Evolutionary conservation across 2,888 invertebrate genomes (phyloP).

Genomic region (Heterodera filipjevi): DNA sequence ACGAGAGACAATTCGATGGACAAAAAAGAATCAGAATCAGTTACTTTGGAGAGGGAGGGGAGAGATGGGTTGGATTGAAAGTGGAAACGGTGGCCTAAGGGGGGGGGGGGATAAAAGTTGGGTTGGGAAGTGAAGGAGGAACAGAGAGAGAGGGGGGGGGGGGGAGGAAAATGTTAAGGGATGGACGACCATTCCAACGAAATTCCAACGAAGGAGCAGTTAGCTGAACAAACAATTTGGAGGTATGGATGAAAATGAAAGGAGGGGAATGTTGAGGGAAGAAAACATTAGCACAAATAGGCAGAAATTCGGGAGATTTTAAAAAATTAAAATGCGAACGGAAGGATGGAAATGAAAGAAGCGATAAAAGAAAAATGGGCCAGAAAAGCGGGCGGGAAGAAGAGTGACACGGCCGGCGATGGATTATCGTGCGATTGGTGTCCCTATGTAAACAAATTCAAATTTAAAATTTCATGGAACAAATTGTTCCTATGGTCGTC

Average conservation of each 20-base stretch:
- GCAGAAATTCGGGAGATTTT: not conserved
- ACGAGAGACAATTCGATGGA: not conserved
- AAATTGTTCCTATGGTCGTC: not conserved
- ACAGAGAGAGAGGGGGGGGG: not conserved
- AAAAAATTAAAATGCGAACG: not conserved
- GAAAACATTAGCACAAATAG: not conserved
- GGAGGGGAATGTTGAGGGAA: not conserved
- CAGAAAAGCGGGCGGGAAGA: too few species aligned
- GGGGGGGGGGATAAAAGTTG: not conserved
- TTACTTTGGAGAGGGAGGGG: not conserved
- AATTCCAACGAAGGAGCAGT: not conserved
- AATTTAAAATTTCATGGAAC: not conserved
- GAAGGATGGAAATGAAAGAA: not conserved
- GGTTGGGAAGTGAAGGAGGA: not conserved
- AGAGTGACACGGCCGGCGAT: not conserved
- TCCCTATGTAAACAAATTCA: not conserved
- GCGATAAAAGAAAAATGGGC: not conserved
- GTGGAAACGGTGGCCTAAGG: not conserved
- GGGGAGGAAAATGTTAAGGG: not conserved
- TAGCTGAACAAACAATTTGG: slow-evolving; percentile 7
- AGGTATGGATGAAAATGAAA: not conserved
- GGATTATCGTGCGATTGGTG: not conserved
- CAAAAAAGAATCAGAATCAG: not conserved
- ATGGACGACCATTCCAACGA: not conserved
- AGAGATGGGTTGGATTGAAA: not conserved